phyloP scores from a whole-genome alignment of 2,797 vertebrate genomes.

The Xerus rutilus region DNA sequence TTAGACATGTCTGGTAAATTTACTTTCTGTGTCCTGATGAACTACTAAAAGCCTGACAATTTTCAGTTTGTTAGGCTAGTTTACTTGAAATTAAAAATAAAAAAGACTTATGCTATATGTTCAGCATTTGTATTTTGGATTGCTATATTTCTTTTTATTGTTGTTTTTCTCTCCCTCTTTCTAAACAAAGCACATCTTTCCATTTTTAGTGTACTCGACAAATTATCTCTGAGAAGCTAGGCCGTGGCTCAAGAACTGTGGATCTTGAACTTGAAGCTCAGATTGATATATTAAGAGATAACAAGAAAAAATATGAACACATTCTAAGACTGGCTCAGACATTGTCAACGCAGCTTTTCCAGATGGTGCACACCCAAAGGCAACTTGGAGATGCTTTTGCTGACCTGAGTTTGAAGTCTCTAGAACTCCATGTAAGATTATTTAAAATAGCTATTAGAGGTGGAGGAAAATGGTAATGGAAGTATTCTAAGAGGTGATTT shows the following conservation, averaged over 20 bases:
- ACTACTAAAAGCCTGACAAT: constrained; percentile 74
- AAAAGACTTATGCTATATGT: constrained; percentile 68
- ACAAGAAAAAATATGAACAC: constrained; percentile 98
- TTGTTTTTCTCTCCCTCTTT: background rate
- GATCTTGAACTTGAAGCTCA: constrained; percentile 98
- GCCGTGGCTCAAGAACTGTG: constrained; percentile 98
- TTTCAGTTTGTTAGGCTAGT: constrained; percentile 82
- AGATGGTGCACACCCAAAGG: constrained; percentile 97
- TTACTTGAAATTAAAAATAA: constrained; percentile 79
- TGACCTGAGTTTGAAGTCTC: constrained; percentile 98
- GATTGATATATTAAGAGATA: constrained; percentile 97
- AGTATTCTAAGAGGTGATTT: constrained; percentile 21
- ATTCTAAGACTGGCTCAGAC: constrained; percentile 96
- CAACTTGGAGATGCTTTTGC: constrained; percentile 98
- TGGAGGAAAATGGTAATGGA: background rate
- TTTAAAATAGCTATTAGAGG: constrained; percentile 62
- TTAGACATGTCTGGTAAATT: constrained; percentile 77
- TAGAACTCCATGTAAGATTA: constrained; percentile 96
- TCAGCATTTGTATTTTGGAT: constrained; percentile 61
- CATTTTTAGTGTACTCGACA: constrained; percentile 95
- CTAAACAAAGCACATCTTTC: constrained; percentile 75
- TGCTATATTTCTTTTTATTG: constrained; percentile 30
- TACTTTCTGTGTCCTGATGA: constrained; percentile 84
- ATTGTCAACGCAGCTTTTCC: constrained; percentile 94
- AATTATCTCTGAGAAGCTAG: constrained; percentile 98